Percentiles rank a stretch among this genome's conserved stretches.
Evolutionary conservation across 2,888 invertebrate species (phyloP).

Genomic region (Trypoxylon attenuatum): DNA sequence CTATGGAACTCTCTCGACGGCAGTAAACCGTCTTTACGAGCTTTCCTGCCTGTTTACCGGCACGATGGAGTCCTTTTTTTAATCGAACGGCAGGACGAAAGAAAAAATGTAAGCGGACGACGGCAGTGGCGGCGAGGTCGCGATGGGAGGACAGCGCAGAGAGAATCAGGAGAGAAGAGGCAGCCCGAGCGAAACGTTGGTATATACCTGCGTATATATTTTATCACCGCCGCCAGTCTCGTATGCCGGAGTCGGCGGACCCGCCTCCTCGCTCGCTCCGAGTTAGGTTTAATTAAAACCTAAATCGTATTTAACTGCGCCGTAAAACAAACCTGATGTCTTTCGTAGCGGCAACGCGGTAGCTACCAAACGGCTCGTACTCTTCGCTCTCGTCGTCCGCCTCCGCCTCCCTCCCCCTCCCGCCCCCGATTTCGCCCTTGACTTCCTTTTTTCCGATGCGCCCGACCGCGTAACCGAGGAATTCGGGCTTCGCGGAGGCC

Average conservation of each 20-base stretch:
- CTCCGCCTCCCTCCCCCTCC: not conserved
- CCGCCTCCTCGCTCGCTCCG: conserved; percentile 53
- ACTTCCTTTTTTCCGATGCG: not conserved
- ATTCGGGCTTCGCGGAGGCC: not conserved
- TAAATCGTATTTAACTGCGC: conserved; percentile 68
- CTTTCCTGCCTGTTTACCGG: conserved; percentile 60
- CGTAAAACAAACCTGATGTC: conserved; percentile 67
- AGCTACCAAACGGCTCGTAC: conserved; percentile 52
- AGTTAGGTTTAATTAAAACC: conserved; percentile 69
- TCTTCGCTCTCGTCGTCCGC: conserved; percentile 25
- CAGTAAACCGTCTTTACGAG: conserved; percentile 68
- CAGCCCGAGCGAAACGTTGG: conserved; percentile 26
- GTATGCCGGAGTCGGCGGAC: conserved; percentile 38
- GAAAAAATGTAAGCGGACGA: conserved; percentile 17
- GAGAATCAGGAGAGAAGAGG: conserved; percentile 11
- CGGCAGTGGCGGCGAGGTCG: not conserved
- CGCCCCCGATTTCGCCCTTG: conserved; percentile 1
- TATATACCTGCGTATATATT: conserved; percentile 53
- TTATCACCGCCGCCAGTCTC: conserved; percentile 56
- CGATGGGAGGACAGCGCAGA: conserved; percentile 1
- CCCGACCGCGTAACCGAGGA: conserved; percentile 5
- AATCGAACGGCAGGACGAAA: conserved; percentile 42
- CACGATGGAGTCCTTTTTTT: conserved; percentile 33
- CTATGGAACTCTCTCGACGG: conserved; percentile 24
- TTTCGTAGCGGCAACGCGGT: conserved; percentile 53